Evolutionary conservation across 2,888 invertebrate genomes (phyloP), one percentile per base, ranked within the genome.

Genomic region (Tineola bisselliella): DNA sequence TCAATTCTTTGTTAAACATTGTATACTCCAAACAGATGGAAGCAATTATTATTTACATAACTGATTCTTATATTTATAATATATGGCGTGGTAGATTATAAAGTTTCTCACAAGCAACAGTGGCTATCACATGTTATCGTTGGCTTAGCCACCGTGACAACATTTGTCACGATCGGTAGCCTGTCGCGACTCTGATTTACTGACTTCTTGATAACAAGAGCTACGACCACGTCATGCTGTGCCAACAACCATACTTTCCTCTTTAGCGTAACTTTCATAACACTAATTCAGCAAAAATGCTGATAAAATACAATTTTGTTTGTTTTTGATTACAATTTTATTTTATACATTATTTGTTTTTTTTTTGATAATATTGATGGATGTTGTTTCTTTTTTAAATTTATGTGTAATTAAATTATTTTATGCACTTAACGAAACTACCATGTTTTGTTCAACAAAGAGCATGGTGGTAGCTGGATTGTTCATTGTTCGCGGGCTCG

Each of bases 141-240:
- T 19, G 44, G 44, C 8, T 59, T 44, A 18, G 59, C 44, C 38
- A 38, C 58, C 44, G 59, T 44, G 44, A 43, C 43, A 38, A 59
- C 59, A 84, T 84, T 84, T 82, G 82, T 81, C 78, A 83, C 84
- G 84, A 81, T 78, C 73, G 77, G 78, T 74, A 73, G 69, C 73
- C 78, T 79, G 82, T 83, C 83, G 73, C 70, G 65, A 71, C 59
- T 73, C 71, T 81, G 81, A 84, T 83, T 84, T 82, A 83, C 75
- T 12, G 59, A 30, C n/a, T 44, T 19, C 12, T 44, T 44, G 59
- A 59, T 59, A 59, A 59, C 58, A 33, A 54, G 19, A 30, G 56
- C 52, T 19, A 19, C 52, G 18, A 13, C 38, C 38, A 38, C 38
- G 38, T 48, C 48, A 25, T 25, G 54, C 54, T 54, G 54, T 54